A percentile compares a stretch with the other conserved stretches of the same genome.
phyloP scores from a whole-genome alignment of 2,888 invertebrate species.

The Pristionchus entomophagus region DNA sequence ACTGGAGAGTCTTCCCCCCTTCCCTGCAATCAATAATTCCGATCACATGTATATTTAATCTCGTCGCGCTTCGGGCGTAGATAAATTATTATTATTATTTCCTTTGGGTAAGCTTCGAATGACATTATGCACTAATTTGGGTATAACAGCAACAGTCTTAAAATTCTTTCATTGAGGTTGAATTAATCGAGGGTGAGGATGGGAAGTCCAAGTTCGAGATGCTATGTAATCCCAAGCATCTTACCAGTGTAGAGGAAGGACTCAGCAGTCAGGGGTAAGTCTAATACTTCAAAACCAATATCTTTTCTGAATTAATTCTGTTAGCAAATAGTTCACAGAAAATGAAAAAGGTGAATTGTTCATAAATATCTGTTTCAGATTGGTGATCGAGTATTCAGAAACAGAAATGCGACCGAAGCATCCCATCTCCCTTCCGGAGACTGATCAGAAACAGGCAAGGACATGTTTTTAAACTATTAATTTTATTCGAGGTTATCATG shows the following conservation, averaged over 20 bases:
- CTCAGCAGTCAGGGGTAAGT: slow-evolving; percentile 56
- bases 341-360: no score
- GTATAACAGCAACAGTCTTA: no score
- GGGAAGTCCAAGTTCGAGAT: slow-evolving; percentile 62
- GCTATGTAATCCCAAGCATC: slow-evolving; percentile 58
- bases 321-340: no score
- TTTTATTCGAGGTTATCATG: neutral
- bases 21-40: no score
- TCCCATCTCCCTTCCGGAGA: slow-evolving; percentile 55
- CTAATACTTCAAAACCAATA: neutral
- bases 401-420: slow-evolving; percentile 62
- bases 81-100: no score
- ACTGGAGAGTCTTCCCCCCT: no score
- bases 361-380: slow-evolving; percentile 49
- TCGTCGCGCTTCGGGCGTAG: no score
- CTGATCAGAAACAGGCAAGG: slow-evolving; percentile 54
- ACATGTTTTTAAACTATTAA: neutral
- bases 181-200: slow-evolving; percentile 54
- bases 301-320: neutral
- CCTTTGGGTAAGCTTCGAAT: no score
- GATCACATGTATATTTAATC: no score
- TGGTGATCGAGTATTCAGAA: slow-evolving; percentile 57
- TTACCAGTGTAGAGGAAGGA: slow-evolving; percentile 57
- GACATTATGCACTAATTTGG: no score
- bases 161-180: slow-evolving; percentile 48